Conservation (phyloP, 2,888 invertebrate species). For the Girardia tigrina region DNA sequence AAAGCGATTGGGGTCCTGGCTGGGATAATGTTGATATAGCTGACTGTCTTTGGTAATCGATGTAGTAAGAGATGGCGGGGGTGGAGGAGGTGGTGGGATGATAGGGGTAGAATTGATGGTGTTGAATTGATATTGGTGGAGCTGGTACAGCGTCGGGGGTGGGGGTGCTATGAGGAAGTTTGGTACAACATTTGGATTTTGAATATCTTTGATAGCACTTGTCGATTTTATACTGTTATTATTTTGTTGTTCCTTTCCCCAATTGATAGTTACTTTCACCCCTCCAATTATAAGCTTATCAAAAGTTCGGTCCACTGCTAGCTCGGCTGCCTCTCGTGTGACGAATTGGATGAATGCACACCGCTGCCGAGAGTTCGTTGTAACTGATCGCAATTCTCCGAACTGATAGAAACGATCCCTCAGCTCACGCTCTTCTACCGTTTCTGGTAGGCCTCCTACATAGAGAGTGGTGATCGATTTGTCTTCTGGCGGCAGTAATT, state of each 20-base stretch:
- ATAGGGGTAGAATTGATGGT: not conserved
- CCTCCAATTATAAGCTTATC: constrained; percentile 58
- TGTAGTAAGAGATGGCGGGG: not conserved
- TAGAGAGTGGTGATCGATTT: constrained; percentile 87
- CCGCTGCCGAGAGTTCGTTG: constrained; percentile 70
- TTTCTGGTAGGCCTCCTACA: constrained; percentile 80
- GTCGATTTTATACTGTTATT: no score
- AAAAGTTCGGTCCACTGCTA: constrained; percentile 67
- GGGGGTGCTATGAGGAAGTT: constrained; percentile 65
- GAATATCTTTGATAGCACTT: no score
- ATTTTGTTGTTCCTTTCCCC: constrained; percentile 68
- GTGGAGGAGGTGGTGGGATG: constrained; percentile 24
- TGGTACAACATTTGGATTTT: no score
- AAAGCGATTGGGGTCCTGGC: no score
- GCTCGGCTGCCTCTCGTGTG: constrained; percentile 71
- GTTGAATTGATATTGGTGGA: not conserved
- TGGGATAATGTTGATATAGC: no score
- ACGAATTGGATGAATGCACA: constrained; percentile 96
- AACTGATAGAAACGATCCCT: constrained; percentile 92
- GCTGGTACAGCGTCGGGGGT: not conserved
- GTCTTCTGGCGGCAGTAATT: constrained; percentile 84
- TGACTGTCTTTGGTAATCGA: no score
- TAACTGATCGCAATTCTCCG: constrained; percentile 85
- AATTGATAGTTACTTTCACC: constrained; percentile 79
- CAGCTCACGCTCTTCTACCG: constrained; percentile 71